phyloP scores from a whole-genome alignment of 2,797 vertebrate genomes.

The Pseudochromis fuscus region DNA sequence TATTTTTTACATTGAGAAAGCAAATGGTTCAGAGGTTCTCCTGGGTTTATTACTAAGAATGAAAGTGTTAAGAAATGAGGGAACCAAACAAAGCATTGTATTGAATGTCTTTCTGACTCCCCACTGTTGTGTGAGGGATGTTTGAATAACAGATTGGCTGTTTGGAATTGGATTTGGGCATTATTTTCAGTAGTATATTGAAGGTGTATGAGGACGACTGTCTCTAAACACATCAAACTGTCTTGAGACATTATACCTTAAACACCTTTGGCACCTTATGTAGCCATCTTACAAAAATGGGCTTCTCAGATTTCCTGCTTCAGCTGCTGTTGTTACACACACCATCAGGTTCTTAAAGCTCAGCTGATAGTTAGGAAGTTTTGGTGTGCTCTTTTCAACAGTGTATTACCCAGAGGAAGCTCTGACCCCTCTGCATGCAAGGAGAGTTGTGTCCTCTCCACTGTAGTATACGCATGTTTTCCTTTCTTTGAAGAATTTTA shows the following conservation, averaged over 20 bases:
- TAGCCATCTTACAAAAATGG: conserved; percentile 68
- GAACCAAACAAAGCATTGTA: conserved; percentile 39
- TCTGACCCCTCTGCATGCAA: conserved; percentile 84
- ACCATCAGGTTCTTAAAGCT: conserved; percentile 54
- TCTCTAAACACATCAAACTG: conserved; percentile 51
- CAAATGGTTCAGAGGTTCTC: conserved; percentile 85
- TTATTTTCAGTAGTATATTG: conserved; percentile 56
- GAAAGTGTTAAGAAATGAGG: conserved; percentile 34
- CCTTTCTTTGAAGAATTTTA: conserved; percentile 89
- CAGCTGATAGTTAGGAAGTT: conserved; percentile 57
- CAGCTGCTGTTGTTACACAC: conserved; percentile 66
- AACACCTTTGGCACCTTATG: conserved; percentile 68
- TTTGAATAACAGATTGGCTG: conserved; percentile 46
- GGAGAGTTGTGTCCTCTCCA: conserved; percentile 83
- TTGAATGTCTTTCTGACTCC: conserved; percentile 56
- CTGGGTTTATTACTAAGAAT: conserved; percentile 77
- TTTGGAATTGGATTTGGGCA: conserved; percentile 65
- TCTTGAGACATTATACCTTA: conserved; percentile 50
- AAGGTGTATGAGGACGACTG: conserved; percentile 55
- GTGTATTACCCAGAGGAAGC: conserved; percentile 83
- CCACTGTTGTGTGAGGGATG: conserved; percentile 27
- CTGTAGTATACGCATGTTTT: conserved; percentile 89
- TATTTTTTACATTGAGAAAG: conserved; percentile 71
- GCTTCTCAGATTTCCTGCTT: conserved; percentile 63
- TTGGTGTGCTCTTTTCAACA: conserved; percentile 61